Percentiles rank a stretch among this genome's conserved stretches.
Conservation (phyloP, 2,888 invertebrate species). For the Morinoia aosen region DNA sequence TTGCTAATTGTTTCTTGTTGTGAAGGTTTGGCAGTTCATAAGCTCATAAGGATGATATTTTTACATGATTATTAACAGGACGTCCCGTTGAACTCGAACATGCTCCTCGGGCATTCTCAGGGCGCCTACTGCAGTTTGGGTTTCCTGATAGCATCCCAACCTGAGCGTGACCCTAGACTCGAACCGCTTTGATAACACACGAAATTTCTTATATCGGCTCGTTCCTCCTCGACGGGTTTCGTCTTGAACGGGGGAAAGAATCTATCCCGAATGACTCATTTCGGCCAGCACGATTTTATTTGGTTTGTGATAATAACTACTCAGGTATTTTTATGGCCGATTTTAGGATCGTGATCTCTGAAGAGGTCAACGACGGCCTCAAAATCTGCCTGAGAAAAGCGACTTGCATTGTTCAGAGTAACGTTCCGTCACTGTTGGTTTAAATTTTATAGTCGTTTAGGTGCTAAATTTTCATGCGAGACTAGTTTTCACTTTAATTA, state of each 20-base stretch:
- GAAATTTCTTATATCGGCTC: neutral
- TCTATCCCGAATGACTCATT: conserved; percentile 19
- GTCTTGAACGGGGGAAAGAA: neutral
- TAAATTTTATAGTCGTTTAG: neutral
- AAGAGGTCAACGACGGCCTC: neutral
- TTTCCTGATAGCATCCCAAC: conserved; percentile 14
- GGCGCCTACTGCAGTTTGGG: conserved; percentile 1
- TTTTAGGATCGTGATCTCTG: conserved; percentile 29
- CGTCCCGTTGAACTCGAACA: conserved; percentile 7
- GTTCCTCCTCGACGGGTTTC: conserved; percentile 24
- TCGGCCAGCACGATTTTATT: conserved; percentile 1
- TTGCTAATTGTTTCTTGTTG: neutral
- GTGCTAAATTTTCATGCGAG: neutral
- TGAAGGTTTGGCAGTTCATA: neutral
- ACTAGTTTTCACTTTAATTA: neutral
- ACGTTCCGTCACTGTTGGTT: neutral
- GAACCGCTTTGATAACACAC: neutral
- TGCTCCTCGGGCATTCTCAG: neutral
- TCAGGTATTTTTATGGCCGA: neutral
- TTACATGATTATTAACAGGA: neutral
- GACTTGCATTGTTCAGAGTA: neutral
- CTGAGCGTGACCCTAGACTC: neutral
- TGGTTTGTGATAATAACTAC: neutral
- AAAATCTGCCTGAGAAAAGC: neutral
- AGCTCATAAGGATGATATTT: neutral